Conservation (phyloP, 2,888 invertebrate genomes). For the Dicranocentrus wangi region DNA sequence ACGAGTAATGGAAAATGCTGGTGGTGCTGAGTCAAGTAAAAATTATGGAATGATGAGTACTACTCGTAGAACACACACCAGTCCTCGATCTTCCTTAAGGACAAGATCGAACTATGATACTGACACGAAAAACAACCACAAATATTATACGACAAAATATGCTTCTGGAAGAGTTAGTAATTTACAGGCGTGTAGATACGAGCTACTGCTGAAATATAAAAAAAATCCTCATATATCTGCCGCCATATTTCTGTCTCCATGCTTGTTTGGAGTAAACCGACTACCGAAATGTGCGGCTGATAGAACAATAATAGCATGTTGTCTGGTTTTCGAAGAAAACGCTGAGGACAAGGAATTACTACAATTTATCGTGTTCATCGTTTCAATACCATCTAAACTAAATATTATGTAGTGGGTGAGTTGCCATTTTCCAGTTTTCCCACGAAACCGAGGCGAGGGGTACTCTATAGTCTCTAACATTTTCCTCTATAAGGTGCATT, state of each 20-base stretch:
- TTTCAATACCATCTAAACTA: background rate
- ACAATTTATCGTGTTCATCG: conserved; percentile 34
- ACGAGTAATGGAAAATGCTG: too few relatives aligned
- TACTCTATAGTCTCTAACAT: background rate
- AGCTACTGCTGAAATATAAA: too few relatives aligned
- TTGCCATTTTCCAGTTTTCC: too few relatives aligned
- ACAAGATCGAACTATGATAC: conserved; percentile 4
- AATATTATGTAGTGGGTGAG: too few relatives aligned
- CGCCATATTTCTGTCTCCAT: too few relatives aligned
- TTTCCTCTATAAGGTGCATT: background rate
- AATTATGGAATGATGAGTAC: conserved; percentile 29
- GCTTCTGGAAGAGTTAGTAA: too few relatives aligned
- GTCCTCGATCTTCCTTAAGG: too few relatives aligned
- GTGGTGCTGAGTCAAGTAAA: conserved; percentile 28
- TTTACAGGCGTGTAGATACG: too few relatives aligned
- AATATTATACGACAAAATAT: too few relatives aligned
- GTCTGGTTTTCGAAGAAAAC: conserved; percentile 15
- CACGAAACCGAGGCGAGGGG: background rate
- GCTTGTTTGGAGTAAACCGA: too few relatives aligned
- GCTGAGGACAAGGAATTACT: conserved; percentile 20
- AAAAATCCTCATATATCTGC: too few relatives aligned
- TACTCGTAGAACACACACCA: too few relatives aligned
- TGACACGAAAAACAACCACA: background rate
- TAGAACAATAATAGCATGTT: conserved; percentile 34
- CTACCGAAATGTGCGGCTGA: background rate